phyloP scores from a whole-genome alignment of 2,797 vertebrate genomes.

The Sylvilagus floridanus region DNA sequence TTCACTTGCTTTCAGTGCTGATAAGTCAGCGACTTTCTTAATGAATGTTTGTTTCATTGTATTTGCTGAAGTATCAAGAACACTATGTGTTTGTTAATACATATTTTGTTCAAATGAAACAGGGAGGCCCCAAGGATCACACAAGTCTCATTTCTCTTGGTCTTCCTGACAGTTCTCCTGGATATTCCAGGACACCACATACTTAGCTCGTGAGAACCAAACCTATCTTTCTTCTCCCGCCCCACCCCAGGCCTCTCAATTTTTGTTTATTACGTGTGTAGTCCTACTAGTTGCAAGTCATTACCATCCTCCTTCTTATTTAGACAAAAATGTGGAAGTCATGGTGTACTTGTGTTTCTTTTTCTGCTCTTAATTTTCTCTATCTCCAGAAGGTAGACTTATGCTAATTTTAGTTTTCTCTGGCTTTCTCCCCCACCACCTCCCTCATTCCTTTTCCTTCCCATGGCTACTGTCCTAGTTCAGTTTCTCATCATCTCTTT shows the following conservation, averaged over 20 bases:
- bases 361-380: neutral
- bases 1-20: conserved; percentile 42
- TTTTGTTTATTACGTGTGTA: neutral
- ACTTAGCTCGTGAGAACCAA: neutral
- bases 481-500: neutral
- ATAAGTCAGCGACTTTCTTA: conserved; percentile 5
- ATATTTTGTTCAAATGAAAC: neutral
- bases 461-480: neutral
- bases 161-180: neutral
- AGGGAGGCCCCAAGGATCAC: neutral
- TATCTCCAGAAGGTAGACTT: neutral
- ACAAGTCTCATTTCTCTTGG: neutral
- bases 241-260: neutral
- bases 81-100: conserved; percentile 16
- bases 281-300: neutral
- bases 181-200: neutral
- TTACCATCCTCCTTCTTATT: neutral
- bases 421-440: neutral
- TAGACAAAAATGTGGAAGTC: neutral
- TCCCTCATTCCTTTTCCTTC: neutral
- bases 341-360: neutral
- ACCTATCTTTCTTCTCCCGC: neutral
- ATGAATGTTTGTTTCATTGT: conserved; percentile 35
- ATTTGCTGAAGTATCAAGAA: conserved; percentile 34
- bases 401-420: neutral